These are phyloP conservation scores for Austrofundulus limnaeus DNA, from an alignment of 2,113 vertebrate species.

Conservation along the genomic window DNA sequence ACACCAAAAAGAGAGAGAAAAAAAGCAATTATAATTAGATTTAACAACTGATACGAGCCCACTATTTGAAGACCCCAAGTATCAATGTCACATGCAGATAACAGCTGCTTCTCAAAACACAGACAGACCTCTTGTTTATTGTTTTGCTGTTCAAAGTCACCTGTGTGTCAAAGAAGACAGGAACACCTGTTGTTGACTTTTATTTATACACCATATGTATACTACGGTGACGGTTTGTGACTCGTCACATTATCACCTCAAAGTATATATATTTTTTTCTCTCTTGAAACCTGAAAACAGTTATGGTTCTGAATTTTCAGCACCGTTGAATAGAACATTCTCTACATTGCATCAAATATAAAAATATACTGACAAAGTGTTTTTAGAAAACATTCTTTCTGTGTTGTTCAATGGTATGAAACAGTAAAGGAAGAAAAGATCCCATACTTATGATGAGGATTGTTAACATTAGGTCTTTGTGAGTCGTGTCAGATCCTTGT, in stretches of 20 bases:
- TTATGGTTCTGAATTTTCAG: constrained; percentile 81
- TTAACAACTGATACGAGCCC: too few relatives aligned
- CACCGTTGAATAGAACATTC: constrained; percentile 84
- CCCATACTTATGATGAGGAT: constrained; percentile 48
- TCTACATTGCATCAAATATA: constrained; percentile 85
- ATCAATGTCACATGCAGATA: too few relatives aligned
- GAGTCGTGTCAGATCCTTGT: constrained; percentile 17
- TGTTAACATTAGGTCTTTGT: constrained; percentile 42
- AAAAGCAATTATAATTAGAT: too few relatives aligned
- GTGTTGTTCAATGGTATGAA: constrained; percentile 83
- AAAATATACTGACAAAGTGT: constrained; percentile 83
- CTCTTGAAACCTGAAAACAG: constrained; percentile 79
- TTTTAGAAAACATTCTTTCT: constrained; percentile 77
- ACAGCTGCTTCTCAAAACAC: too few relatives aligned
- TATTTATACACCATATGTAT: constrained; percentile 61
- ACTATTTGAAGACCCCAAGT: too few relatives aligned
- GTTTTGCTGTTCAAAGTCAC: too few relatives aligned
- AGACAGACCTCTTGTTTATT: too few relatives aligned
- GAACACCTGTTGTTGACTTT: constrained; percentile 62
- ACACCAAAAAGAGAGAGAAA: too few relatives aligned
- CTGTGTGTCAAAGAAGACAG: constrained; percentile 25
- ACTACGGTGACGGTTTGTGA: constrained; percentile 75
- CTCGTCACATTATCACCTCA: constrained; percentile 72
- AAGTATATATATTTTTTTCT: constrained; percentile 80
- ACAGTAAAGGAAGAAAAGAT: constrained; percentile 74